phyloP scores from a whole-genome alignment of 2,888 invertebrate species.

The Amphipoea oculea region DNA sequence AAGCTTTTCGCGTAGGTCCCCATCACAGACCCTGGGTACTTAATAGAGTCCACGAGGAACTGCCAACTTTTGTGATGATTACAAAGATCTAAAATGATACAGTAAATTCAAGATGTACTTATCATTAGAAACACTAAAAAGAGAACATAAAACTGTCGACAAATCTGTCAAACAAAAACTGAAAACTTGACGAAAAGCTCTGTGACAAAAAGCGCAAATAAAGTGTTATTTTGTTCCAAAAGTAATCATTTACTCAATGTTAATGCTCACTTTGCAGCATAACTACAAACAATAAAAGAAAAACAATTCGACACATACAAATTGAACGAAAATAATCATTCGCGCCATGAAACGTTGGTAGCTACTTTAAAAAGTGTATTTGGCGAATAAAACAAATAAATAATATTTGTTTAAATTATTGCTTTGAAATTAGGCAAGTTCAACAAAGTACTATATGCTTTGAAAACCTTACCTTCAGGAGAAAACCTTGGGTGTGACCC shows the following conservation, averaged over 20 bases:
- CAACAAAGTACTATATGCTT: neutral
- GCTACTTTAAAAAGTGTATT: neutral
- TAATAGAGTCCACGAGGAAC: slow-evolving; percentile 76
- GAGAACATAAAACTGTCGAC: neutral
- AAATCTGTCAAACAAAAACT: neutral
- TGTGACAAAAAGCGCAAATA: neutral
- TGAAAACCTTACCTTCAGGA: slow-evolving; percentile 70
- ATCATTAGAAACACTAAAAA: neutral
- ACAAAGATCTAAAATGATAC: slow-evolving; percentile 79
- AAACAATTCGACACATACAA: neutral
- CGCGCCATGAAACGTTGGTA: neutral
- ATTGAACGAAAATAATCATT: neutral
- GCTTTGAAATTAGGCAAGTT: neutral
- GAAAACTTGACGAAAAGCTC: neutral
- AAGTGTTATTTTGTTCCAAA: neutral
- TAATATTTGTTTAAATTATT: neutral
- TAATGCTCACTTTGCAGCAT: neutral
- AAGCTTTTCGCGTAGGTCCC: slow-evolving; percentile 80
- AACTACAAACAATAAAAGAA: neutral
- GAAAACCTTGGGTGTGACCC: slow-evolving; percentile 73
- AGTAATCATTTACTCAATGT: neutral
- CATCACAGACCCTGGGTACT: slow-evolving; percentile 77
- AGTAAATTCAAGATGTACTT: neutral
- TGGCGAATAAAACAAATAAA: neutral
- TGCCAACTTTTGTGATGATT: slow-evolving; percentile 84